A percentile compares a stretch with the other conserved stretches of the same genome.
phyloP scores from a whole-genome alignment of 2,113 vertebrate genomes.

The Megatriorchis doriae region DNA sequence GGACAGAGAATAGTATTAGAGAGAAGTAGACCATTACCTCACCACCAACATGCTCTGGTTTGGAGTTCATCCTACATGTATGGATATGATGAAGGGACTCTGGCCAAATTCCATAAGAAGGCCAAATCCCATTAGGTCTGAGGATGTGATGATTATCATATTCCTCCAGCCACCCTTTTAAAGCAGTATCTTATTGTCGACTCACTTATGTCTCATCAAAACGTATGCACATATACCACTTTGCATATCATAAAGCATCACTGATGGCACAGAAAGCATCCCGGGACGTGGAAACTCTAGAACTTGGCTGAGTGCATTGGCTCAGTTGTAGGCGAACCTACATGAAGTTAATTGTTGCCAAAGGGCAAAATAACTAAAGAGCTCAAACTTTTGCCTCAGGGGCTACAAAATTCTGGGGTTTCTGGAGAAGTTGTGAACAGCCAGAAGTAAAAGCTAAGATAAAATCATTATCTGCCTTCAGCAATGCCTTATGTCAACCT shows the following conservation, averaged over 20 bases:
- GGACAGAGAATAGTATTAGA: not conserved
- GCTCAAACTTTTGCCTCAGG: not conserved
- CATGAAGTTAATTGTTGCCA: not conserved
- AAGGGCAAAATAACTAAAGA: not conserved
- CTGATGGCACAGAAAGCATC: not conserved
- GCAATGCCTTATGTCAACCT: not conserved
- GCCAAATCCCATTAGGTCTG: not conserved
- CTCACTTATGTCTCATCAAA: not conserved
- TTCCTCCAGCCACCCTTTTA: not conserved
- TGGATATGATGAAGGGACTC: not conserved
- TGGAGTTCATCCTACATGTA: not conserved
- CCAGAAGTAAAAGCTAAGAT: not conserved
- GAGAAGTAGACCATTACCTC: not conserved
- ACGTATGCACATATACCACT: accelerated
- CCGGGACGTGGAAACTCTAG: accelerated
- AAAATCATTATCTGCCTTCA: not conserved
- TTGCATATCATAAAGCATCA: not conserved
- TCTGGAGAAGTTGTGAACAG: not conserved
- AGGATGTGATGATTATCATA: not conserved
- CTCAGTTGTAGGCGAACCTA: not conserved
- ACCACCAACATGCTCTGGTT: not conserved
- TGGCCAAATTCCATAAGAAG: not conserved
- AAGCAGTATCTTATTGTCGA: not conserved
- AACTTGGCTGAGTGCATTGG: not conserved
- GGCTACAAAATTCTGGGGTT: not conserved